Evolutionary conservation across 2,888 invertebrate genomes (phyloP).

Genomic region (Lasioglossum marginatum): DNA sequence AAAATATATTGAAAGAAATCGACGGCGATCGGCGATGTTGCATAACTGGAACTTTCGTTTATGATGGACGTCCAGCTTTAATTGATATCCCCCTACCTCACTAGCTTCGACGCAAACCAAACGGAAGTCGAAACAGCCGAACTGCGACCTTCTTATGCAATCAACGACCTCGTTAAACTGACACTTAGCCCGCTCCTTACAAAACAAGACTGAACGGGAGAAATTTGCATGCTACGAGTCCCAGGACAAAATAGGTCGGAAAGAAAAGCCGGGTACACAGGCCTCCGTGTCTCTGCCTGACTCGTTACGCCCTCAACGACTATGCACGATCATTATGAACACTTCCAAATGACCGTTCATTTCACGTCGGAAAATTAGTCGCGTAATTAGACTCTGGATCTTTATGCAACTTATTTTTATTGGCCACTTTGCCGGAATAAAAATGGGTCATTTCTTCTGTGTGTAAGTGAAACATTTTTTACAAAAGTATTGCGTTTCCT

Average conservation of each 20-base stretch:
- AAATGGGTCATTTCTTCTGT: background rate
- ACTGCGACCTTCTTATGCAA: slow-evolving; percentile 4
- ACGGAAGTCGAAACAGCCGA: slow-evolving; percentile 4
- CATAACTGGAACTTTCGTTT: background rate
- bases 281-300: background rate
- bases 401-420: background rate
- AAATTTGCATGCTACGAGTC: background rate
- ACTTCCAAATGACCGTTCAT: background rate
- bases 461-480: background rate
- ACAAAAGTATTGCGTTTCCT: no score
- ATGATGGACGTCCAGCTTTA: background rate
- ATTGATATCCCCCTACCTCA: background rate
- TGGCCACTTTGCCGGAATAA: background rate
- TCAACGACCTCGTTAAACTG: background rate
- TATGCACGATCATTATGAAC: background rate
- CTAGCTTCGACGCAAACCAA: background rate
- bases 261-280: background rate
- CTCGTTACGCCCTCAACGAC: background rate
- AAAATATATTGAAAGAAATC: background rate
- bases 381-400: background rate
- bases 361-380: background rate
- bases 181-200: background rate
- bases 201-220: background rate
- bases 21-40: background rate
- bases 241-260: background rate